Conservation (phyloP, 2,797 vertebrate species). For the Pachyuromys duprasi region DNA sequence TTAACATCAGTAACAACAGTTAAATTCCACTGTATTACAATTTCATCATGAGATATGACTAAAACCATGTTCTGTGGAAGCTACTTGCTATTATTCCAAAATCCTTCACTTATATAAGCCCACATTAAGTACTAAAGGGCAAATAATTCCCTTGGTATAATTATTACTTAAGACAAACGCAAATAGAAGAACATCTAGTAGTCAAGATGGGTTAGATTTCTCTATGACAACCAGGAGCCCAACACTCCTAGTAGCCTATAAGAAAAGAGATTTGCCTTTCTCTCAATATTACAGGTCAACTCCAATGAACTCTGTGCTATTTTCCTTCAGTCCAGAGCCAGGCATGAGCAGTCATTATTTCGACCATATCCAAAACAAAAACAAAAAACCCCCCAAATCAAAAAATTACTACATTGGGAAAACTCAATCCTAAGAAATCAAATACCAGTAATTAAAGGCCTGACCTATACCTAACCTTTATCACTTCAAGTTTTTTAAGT, state of each 20-base stretch:
- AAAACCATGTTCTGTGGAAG: background rate
- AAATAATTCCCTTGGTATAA: background rate
- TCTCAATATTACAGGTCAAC: background rate
- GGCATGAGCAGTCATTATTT: background rate
- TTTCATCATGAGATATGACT: background rate
- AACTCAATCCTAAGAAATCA: background rate
- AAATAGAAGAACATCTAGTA: background rate
- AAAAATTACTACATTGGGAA: background rate
- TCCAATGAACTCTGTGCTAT: background rate
- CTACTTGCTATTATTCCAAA: background rate
- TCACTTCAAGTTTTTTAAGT: background rate
- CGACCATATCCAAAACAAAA: background rate
- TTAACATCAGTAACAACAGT: background rate
- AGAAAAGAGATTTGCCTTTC: background rate
- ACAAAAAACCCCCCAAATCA: too few relatives aligned
- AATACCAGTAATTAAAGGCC: background rate
- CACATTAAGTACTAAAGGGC: background rate
- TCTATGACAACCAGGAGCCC: background rate
- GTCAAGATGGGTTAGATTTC: background rate
- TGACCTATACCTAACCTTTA: background rate
- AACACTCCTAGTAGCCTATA: background rate
- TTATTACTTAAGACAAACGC: background rate
- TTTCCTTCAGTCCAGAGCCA: background rate
- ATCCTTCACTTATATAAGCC: background rate
- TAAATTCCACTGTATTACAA: background rate